phyloP scores from a whole-genome alignment of 2,113 vertebrate species.

The Motacilla tschutschensis region DNA sequence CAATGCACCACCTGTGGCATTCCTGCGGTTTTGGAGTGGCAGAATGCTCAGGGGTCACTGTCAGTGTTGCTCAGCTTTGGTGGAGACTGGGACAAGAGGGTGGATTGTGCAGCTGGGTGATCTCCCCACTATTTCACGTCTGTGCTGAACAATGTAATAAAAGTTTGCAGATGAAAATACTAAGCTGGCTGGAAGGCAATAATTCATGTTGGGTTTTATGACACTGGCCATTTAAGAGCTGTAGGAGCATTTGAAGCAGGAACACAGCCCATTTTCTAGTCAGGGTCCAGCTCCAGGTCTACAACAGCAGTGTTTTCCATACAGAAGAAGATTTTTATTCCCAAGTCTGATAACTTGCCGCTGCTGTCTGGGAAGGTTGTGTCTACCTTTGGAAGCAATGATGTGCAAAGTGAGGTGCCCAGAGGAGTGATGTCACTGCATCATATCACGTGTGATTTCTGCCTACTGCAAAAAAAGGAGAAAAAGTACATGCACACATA shows the following conservation, averaged over 20 bases:
- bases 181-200: slow-evolving; percentile 53
- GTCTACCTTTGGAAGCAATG: slow-evolving; percentile 24
- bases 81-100: slow-evolving; percentile 31
- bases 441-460: neutral
- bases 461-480: slow-evolving; percentile 2
- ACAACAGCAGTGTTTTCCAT: neutral
- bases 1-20: neutral
- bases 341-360: neutral
- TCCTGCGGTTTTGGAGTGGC: neutral
- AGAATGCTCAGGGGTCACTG: neutral
- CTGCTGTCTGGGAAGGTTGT: neutral
- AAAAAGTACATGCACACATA: neutral
- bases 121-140: slow-evolving; percentile 46
- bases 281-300: slow-evolving; percentile 17
- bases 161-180: slow-evolving; percentile 67
- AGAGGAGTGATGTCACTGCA: neutral
- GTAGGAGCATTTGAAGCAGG: slow-evolving; percentile 33
- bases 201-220: slow-evolving; percentile 64
- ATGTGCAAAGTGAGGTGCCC: slow-evolving; percentile 6
- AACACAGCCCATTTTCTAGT: neutral
- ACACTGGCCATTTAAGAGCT: slow-evolving; percentile 40
- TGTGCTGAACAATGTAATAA: slow-evolving; percentile 59
- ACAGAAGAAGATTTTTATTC: neutral
- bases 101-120: slow-evolving; percentile 2
- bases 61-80: slow-evolving; percentile 2